A percentile compares a stretch with the other conserved stretches of the same genome.
These are phyloP conservation scores for Echinops telfairi DNA, from an alignment of 2,113 vertebrate species.

Conservation along the genomic window DNA sequence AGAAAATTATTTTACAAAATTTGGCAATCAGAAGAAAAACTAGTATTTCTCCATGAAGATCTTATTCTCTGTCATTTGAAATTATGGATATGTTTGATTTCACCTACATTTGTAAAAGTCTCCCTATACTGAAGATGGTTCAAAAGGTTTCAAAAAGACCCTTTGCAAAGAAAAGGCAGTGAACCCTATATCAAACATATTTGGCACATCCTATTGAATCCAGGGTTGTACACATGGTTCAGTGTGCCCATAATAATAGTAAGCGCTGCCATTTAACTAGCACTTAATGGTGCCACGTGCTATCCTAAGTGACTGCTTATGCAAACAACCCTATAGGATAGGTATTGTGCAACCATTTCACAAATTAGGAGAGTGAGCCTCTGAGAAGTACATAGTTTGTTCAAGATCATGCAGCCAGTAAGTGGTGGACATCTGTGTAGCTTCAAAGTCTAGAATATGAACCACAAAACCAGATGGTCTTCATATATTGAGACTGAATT, in stretches of 20 bases:
- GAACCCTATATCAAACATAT: neutral
- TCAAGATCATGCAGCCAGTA: slow-evolving; percentile 7
- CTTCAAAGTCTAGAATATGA: slow-evolving; percentile 40
- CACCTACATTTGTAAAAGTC: slow-evolving; percentile 36
- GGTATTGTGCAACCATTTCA: slow-evolving; percentile 30
- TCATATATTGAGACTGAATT: neutral
- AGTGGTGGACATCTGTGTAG: neutral
- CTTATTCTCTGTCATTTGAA: slow-evolving; percentile 15
- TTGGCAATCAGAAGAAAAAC: neutral
- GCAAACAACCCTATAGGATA: neutral
- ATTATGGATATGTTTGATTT: slow-evolving; percentile 19
- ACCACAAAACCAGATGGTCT: neutral
- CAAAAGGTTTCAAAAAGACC: neutral
- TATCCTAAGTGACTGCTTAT: slow-evolving; percentile 10
- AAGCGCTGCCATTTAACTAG: slow-evolving; percentile 14
- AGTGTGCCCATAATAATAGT: neutral
- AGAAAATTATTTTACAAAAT: slow-evolving; percentile 54
- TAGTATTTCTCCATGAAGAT: slow-evolving; percentile 6
- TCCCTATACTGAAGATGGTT: slow-evolving; percentile 18
- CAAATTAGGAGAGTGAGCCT: slow-evolving; percentile 2
- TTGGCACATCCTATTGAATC: slow-evolving; percentile 11
- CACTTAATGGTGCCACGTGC: neutral
- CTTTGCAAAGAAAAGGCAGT: neutral
- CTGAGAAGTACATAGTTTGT: slow-evolving; percentile 20
- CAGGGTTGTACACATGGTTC: neutral